phyloP scores from a whole-genome alignment of 2,888 invertebrate genomes.

The Drosophila maculinotata region DNA sequence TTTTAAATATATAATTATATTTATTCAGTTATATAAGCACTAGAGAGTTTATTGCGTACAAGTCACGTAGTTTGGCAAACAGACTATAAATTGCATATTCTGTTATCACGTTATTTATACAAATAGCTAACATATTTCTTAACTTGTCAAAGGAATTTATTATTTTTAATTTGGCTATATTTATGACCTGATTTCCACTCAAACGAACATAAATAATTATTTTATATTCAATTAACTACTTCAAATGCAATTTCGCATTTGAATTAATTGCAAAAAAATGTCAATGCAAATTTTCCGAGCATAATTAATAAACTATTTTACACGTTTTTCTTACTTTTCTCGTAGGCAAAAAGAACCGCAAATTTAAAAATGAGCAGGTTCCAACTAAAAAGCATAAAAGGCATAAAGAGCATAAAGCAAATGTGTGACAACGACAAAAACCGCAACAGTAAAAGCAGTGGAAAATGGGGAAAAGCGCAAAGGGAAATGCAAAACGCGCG shows the following conservation, averaged over 20 bases:
- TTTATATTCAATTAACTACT: conserved; percentile 63
- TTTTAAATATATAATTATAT: too few species aligned
- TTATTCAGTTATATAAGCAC: too few species aligned
- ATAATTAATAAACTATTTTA: conserved; percentile 64
- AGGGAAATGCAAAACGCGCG: conserved; percentile 63
- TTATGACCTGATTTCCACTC: conserved; percentile 32
- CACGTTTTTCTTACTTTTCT: conserved; percentile 2
- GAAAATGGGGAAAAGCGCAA: conserved; percentile 56
- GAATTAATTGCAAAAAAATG: conserved; percentile 37
- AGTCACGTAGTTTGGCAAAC: too few species aligned
- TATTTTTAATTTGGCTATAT: conserved; percentile 12
- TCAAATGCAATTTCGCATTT: conserved; percentile 50
- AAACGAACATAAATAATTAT: conserved; percentile 42
- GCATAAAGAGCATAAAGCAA: conserved; percentile 47
- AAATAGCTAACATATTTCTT: conserved; percentile 14
- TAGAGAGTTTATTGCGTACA: too few species aligned
- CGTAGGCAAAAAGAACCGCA: conserved; percentile 10
- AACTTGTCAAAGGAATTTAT: conserved; percentile 7
- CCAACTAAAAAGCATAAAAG: conserved; percentile 33
- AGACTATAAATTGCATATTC: neutral
- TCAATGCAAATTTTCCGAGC: conserved; percentile 45
- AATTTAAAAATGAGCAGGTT: conserved; percentile 29
- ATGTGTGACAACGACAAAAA: conserved; percentile 52
- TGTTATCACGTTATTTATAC: neutral
- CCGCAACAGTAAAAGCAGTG: conserved; percentile 42